Evolutionary conservation across 2,888 invertebrate genomes (phyloP).

Genomic region (Apodemia mormo): DNA sequence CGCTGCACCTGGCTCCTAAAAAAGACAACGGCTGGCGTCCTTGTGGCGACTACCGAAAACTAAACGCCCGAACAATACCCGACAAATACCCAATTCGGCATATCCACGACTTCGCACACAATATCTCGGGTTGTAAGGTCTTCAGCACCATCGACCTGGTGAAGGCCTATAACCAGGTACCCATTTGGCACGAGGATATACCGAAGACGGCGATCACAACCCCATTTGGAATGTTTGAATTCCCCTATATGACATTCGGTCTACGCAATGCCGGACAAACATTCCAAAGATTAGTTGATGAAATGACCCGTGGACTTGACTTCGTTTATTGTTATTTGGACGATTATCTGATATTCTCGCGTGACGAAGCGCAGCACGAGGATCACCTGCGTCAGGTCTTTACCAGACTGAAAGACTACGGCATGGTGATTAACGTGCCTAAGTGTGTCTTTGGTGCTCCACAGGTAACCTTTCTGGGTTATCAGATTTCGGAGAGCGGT

Average conservation of each 20-base stretch:
- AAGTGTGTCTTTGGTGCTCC: conserved; percentile 24
- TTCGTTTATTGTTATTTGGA: conserved; percentile 46
- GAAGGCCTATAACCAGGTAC: conserved; percentile 45
- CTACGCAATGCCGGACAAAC: conserved; percentile 35
- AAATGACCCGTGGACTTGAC: conserved; percentile 31
- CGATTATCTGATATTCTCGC: conserved; percentile 44
- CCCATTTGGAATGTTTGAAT: conserved; percentile 28
- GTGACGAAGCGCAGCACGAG: conserved; percentile 29
- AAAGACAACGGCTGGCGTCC: conserved; percentile 29
- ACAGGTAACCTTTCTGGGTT: conserved; percentile 24
- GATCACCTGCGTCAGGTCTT: conserved; percentile 27
- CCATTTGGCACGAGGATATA: conserved; percentile 29
- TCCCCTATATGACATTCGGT: conserved; percentile 47
- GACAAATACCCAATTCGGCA: conserved; percentile 28
- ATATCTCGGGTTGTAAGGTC: conserved; percentile 11
- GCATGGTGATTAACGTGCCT: conserved; percentile 17
- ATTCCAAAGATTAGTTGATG: conserved; percentile 19
- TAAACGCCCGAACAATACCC: conserved; percentile 23
- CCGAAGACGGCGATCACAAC: conserved; percentile 39
- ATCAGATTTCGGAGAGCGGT: neutral
- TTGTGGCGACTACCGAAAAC: conserved; percentile 27
- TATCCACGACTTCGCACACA: conserved; percentile 34
- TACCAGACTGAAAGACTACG: conserved; percentile 21
- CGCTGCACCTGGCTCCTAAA: conserved; percentile 46
- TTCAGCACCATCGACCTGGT: conserved; percentile 33